Evolutionary conservation across 2,113 vertebrate genomes (phyloP), one percentile per base, ranked within the genome.

Genomic region (Corapipo altera): DNA sequence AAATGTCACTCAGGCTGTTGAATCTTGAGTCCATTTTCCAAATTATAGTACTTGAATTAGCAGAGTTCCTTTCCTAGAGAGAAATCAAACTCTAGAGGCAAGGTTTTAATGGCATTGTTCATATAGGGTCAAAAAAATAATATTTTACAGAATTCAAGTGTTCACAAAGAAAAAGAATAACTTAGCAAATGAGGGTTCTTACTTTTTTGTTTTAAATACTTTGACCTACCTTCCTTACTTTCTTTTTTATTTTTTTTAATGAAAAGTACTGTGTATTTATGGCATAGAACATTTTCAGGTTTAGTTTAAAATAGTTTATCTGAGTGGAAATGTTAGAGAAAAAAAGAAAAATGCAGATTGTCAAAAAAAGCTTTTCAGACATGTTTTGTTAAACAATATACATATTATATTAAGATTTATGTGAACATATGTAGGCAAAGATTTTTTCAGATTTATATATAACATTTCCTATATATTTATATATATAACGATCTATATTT

Each of bases 131-230:
- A 66, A 84, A 23, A 81, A 85, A 1, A 65, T 3, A 48, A 33
- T 13, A 19, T 0, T 0, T 11, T 24, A 32, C 6, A 12, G 8
- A 65, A 61, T 35, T 77, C 10, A 52, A 20, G 32, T 37, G 46
- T 39, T 69, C 39, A 43, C 0, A 2, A 64, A 44, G 4, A 33
- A 35, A 54, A 70, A 30, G 1, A 73, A 30, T 32, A 70, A 13
- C 1, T 33, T 37, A 5, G 0, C 3, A 73, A 65, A 39, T 30
- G 1, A 58, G 39, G 4, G 62, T 8, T 19, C 5, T 30, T 61
- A 1, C 5, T 19, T 62, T 46, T 65, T 37, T 0, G 32, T n/a
- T 77, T 65, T n/a, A 65, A 55, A 30, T 33, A 1, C 26, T 67
- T 76, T 39, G 18, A 27, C 8, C 35, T 7, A 11, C n/a, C 15